These are phyloP conservation scores for Lonchura striata DNA, from an alignment of 2,113 vertebrate species.

Conservation along the genomic window DNA sequence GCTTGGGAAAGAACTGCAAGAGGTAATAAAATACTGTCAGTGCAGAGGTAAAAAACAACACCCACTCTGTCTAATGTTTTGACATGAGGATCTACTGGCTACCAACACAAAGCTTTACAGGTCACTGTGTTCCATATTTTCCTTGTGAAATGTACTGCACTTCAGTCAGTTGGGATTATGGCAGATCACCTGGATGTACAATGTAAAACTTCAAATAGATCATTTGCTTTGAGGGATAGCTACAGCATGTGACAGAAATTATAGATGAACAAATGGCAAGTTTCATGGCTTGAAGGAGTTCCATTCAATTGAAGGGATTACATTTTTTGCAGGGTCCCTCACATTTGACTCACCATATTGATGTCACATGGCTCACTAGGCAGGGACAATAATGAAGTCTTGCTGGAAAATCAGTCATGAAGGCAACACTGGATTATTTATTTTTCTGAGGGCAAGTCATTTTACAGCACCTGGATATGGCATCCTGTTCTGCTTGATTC, in stretches of 20 bases:
- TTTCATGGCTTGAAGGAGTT: not conserved
- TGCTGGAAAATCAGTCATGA: not conserved
- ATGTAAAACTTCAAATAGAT: not conserved
- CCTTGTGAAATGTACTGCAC: not conserved
- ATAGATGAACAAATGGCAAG: not conserved
- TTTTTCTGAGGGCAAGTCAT: not conserved
- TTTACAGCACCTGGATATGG: not conserved
- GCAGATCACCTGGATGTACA: not conserved
- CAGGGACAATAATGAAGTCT: not conserved
- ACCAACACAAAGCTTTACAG: slow-evolving; percentile 36
- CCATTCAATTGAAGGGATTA: not conserved
- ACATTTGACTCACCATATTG: not conserved
- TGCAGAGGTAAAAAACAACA: not conserved
- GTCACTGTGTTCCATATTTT: slow-evolving; percentile 61
- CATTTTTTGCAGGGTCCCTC: not conserved
- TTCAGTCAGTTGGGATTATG: not conserved
- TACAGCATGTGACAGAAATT: not conserved
- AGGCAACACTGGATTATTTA: not conserved
- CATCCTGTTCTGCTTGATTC: not conserved
- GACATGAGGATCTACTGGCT: slow-evolving; percentile 48
- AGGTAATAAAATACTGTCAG: not conserved
- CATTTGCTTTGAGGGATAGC: not conserved
- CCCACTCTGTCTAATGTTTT: slow-evolving; percentile 64
- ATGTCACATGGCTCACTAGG: not conserved
- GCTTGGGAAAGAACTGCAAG: not conserved